Evolutionary conservation across 1,140 invertebrate species (phyloP).

Genomic region (Papilio dardanus): DNA sequence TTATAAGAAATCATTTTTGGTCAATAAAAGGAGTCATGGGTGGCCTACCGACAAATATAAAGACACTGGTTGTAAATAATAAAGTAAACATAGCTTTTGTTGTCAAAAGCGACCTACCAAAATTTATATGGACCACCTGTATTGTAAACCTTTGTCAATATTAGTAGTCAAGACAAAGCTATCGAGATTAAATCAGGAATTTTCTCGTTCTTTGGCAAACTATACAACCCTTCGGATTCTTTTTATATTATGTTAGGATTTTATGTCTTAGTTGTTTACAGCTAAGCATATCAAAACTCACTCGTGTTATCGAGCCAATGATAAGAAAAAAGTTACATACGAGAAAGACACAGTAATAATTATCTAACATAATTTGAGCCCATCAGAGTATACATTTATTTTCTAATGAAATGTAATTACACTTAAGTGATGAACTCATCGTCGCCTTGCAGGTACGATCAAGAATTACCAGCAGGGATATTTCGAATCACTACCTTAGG

Average conservation of each 20-base stretch:
- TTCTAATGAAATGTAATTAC: constrained; percentile 67
- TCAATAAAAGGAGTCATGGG: background rate
- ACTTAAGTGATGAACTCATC: constrained; percentile 54
- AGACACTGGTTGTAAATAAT: constrained; percentile 4
- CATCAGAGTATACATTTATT: background rate
- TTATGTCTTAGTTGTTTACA: background rate
- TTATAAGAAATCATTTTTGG: constrained; percentile 1
- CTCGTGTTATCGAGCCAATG: background rate
- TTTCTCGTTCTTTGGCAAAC: background rate
- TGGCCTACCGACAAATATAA: background rate
- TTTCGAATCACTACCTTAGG: no score
- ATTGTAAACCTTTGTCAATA: background rate
- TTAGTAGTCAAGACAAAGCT: constrained; percentile 1
- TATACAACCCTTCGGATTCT: background rate
- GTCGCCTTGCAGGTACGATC: background rate
- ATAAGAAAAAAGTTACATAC: background rate
- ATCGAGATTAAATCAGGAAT: constrained; percentile 5
- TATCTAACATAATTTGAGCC: background rate
- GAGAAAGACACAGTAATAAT: background rate
- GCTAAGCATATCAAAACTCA: background rate
- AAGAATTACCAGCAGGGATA: background rate
- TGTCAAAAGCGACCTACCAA: background rate
- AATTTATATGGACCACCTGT: constrained; percentile 16
- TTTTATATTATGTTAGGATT: background rate
- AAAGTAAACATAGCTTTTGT: constrained; percentile 9